Base-by-base conservation (phyloP, 2,888 invertebrate genomes). In the Schizaphis graminum region DNA sequence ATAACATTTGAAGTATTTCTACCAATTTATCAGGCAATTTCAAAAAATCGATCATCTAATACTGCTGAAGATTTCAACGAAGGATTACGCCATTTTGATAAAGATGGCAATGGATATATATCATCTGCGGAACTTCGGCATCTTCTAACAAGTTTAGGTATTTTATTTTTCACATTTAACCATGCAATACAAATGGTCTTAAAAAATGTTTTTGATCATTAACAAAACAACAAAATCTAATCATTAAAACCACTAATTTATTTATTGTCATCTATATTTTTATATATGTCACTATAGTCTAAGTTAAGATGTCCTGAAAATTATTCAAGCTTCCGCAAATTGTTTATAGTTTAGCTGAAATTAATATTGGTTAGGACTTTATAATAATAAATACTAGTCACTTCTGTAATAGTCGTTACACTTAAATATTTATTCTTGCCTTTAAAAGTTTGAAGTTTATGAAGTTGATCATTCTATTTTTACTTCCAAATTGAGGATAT, bases 51-150 rank as follows among this genome's bases (percentile, higher is more conserved):
- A 95, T 98, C 98, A 95, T 98, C 98, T 0, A 98, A 99, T 96
- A 98, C 98, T 0, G 98, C 99, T 85, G 99, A 99, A 96, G 99
- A 99, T 96, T 99, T 99, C 96, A 99, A 99, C 95, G 99, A 99
- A 96, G 99, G 99, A 1, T 96, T 99, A 95, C 97, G 99, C 95
- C 99, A 99, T 96, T 99, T 99, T 96, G 99, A 99, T 96, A 99
- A 99, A 96, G 99, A 99, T 96, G 99, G 99, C 95, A 99, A 99
- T 96, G 99, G 99, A 87, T 98, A 98, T 96, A 99, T 99, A 95
- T 99, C 99, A 91, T 99, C 99, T 0, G 99, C 99, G 67, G 99
- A 99, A 96, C 97, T 99, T 95, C 97, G 99, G 95, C 99, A 99
- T 96, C 97, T 99, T 95, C 97, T 99, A 93, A 99, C 99, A 28